These are phyloP conservation scores for Esox masquinongy DNA, from an alignment of 2,797 vertebrate species.

Conservation along the genomic window DNA sequence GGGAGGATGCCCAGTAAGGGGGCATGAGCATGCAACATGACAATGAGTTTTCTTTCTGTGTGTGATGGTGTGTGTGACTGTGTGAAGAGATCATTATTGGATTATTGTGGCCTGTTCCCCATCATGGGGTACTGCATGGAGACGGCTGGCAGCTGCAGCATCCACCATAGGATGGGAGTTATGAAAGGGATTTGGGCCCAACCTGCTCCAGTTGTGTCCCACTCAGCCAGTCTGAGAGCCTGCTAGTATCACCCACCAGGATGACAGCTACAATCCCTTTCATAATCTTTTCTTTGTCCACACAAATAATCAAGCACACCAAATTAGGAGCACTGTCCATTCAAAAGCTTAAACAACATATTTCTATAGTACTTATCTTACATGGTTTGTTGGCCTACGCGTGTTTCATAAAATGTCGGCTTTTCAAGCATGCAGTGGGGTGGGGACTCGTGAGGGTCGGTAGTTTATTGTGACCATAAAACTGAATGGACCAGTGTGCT, in stretches of 20 bases:
- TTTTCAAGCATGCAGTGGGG: not conserved
- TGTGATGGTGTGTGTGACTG: not conserved
- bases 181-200: not conserved
- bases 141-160: not conserved
- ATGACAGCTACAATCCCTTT: not conserved
- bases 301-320: not conserved
- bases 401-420: not conserved
- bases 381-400: not conserved
- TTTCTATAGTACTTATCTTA: too few species aligned
- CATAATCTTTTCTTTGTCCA: not conserved
- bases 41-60: not conserved
- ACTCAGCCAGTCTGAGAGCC: conserved; percentile 1
- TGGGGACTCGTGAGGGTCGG: not conserved
- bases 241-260: not conserved
- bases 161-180: not conserved
- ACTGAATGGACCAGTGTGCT: not conserved
- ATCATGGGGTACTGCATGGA: not conserved
- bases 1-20: conserved; percentile 6
- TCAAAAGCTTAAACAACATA: not conserved
- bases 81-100: not conserved
- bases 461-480: not conserved
- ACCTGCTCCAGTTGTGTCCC: not conserved
- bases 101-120: not conserved
- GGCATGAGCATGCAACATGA: not conserved
- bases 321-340: not conserved